A percentile compares a stretch with the other conserved stretches of the same genome.
Evolutionary conservation across 2,113 vertebrate species (phyloP).

Genomic region (Neotoma lepida): DNA sequence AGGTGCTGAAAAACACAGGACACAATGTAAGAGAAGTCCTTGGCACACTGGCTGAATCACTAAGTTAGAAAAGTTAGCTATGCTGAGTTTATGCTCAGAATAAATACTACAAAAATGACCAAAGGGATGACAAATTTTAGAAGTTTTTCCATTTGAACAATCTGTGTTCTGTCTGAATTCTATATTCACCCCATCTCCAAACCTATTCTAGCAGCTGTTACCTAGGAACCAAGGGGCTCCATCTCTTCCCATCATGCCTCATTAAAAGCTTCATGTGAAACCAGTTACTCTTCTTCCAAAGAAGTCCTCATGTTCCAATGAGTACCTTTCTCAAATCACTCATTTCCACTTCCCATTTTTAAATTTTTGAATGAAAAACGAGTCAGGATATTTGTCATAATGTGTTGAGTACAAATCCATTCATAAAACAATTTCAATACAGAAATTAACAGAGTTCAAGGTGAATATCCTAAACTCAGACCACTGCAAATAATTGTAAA

Average conservation of each 20-base stretch:
- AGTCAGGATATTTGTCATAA: background rate
- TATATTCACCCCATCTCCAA: background rate
- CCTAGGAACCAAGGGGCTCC: background rate
- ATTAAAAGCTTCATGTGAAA: background rate
- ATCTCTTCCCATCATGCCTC: background rate
- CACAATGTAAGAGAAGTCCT: background rate
- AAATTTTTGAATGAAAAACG: slow-evolving; percentile 6
- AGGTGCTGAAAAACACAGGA: background rate
- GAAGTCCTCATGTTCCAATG: background rate
- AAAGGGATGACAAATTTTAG: background rate
- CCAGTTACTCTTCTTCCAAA: background rate
- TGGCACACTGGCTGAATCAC: background rate
- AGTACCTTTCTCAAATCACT: slow-evolving; percentile 24
- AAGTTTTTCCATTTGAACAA: slow-evolving; percentile 11
- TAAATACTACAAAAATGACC: slow-evolving; percentile 8
- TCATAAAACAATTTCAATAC: slow-evolving; percentile 10
- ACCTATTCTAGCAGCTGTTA: background rate
- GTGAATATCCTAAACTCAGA: slow-evolving; percentile 46
- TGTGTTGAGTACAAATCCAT: background rate
- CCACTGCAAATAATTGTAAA: background rate
- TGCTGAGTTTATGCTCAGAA: slow-evolving; percentile 42
- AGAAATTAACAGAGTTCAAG: slow-evolving; percentile 32
- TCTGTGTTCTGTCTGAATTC: background rate
- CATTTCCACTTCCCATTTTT: background rate
- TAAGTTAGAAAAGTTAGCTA: slow-evolving; percentile 38